Conservation (phyloP, 64 coral and sea anemone genomes). For the Trachythela sp. region DNA sequence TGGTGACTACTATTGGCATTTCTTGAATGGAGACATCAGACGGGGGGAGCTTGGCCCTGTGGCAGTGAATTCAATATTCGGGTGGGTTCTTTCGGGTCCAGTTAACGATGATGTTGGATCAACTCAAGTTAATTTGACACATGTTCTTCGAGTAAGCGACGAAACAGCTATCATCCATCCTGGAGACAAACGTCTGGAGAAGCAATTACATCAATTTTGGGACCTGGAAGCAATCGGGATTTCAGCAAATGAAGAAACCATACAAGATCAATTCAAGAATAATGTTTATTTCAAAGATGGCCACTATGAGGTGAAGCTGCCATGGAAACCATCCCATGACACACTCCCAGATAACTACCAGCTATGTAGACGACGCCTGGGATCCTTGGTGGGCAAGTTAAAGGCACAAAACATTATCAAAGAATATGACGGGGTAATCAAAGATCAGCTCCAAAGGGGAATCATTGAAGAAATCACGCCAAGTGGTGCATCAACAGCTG, state of each 20-base stretch:
- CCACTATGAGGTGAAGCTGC: conserved; percentile 48
- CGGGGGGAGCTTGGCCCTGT: conserved; percentile 43
- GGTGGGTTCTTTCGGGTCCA: conserved; percentile 51
- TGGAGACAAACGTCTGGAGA: conserved; percentile 19
- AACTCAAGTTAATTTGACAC: conserved; percentile 43
- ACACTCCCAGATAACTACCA: conserved; percentile 43
- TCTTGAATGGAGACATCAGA: conserved; percentile 34
- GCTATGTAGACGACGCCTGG: conserved; percentile 23
- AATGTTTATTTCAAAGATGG: conserved; percentile 42
- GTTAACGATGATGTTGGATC: not conserved
- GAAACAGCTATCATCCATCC: not conserved
- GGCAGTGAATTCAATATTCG: conserved; percentile 47
- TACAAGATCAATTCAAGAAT: conserved; percentile 44
- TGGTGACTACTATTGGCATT: conserved; percentile 60
- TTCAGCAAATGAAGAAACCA: conserved; percentile 16
- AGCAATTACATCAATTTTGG: conserved; percentile 39
- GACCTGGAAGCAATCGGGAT: conserved; percentile 56
- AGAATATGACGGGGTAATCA: not conserved
- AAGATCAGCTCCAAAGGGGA: not conserved
- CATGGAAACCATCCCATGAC: conserved; percentile 47
- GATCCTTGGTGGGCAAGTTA: conserved; percentile 7
- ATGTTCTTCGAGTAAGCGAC: conserved; percentile 44
- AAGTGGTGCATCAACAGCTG: not conserved
- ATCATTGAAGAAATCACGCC: not conserved
- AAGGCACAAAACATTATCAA: not conserved